Base-by-base conservation (phyloP, 2,797 vertebrate species). In the Hylomyscus alleni region DNA sequence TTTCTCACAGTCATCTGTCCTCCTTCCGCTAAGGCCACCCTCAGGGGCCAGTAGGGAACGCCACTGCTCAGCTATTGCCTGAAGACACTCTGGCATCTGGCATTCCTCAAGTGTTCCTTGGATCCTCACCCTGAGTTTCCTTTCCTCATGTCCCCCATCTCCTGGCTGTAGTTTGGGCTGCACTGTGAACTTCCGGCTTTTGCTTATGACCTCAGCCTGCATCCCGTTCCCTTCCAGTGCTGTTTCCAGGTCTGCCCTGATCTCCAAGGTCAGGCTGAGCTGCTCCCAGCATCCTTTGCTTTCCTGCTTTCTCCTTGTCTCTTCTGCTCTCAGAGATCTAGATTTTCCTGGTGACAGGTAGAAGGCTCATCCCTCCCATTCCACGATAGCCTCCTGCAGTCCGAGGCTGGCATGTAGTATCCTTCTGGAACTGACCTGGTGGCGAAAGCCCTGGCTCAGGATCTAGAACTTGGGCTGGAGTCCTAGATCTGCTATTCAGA, bases 101-200 rank as follows among this genome's bases (percentile, higher is more conserved):
- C n/a, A 44, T 34, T 29, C 85, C 37, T 26, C 11, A 44, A 52
- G 90, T 31, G 34, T 6, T 37, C 22, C 52, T 29, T 62, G 44
- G 31, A 17, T 34, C 47, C 8, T 50, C 22, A 6, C 75, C n/a
- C 29, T 47, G 75, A 65, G 44, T 15, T 6, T 11, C 24, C 40
- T 82, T 24, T n/a, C 65, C 50, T 15, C 0, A 0, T 5, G 7
- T 4, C 24, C 26, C 60, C 47, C 6, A 0, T 50, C 19, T 56
- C 50, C 85, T 31, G n/a, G 58, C 65, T 60, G 0, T 37, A n/a
- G 37, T 54, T 29, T 20, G 9, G 6, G 26, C 50, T 8, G 12
- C 44, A 37, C 37, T 14, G 17, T 73, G 52, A n/a, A n/a, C n/a
- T n/a, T n/a, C n/a, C n/a, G n/a, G n/a, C n/a, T n/a, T n/a, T n/a